Evolutionary conservation across 2,113 vertebrate species (phyloP), one percentile per base, ranked within the genome.

Genomic region (Nibea coibor): DNA sequence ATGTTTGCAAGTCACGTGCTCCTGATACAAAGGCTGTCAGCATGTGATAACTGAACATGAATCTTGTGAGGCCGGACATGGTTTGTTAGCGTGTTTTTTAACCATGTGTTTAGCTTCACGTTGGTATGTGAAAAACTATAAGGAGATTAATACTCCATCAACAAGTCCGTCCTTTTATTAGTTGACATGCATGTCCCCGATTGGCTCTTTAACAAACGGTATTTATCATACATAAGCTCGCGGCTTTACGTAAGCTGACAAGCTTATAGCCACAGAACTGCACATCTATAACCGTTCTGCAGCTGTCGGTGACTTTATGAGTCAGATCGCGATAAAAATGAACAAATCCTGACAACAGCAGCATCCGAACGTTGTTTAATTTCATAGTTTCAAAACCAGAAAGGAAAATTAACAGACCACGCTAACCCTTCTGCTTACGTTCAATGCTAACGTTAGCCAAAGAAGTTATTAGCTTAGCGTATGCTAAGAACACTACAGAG

Each of bases 111-210:
- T 59, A 63, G 72, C 66, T 73, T 65, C 62, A 72, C 3, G 79
- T 76, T 71, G 79, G 68, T 77, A 77, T 67, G 80, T 56, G 59
- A 48, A 66, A 66, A 67, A 75, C 3, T 62, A 62, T 81, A 84
- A 83, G 79, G 28, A 82, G 69, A 84, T 88, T 83, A 86, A 42
- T 24, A 63, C 15, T 24, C 79, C 67, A 72, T 71, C 85, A 77
- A 80, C 70, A 82, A 90, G 83, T 80, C 72, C 43, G 65, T 83
- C 53, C 73, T 35, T 85, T 81, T 79, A 79, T 81, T 63, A 58
- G 74, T 42, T 12, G 57, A 78, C 73, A 72, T 80, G 69, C 61
- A 15, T 50, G 57, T n/a, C 51, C n/a, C 77, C 51, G 68, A 84
- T 74, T 82, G 72, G 82, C 77, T 67, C 62, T 59, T 65, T 50